Evolutionary conservation across 2,888 invertebrate species (phyloP).

Genomic region (Nemapogon koenigi): DNA sequence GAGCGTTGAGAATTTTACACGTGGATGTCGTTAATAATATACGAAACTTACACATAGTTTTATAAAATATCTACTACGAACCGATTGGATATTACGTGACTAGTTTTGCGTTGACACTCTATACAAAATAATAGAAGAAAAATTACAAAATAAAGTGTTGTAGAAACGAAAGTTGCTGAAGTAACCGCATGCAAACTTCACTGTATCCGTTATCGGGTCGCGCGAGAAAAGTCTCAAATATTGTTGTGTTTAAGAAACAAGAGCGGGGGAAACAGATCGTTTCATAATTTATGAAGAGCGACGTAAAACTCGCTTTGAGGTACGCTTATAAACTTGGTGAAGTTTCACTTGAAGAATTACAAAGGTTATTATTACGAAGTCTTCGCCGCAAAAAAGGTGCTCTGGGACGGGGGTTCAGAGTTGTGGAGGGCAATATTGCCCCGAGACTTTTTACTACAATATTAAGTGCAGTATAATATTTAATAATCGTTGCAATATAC

Average conservation of each 20-base stretch:
- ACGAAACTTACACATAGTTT: no score
- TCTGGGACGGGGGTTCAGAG: slow-evolving; percentile 21
- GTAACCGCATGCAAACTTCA: no score
- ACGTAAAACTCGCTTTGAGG: slow-evolving; percentile 28
- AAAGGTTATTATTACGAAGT: slow-evolving; percentile 40
- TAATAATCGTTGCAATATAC: no score
- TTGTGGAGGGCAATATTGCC: background rate
- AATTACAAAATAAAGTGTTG: no score
- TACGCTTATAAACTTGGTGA: slow-evolving; percentile 30
- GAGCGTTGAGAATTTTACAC: slow-evolving; percentile 5
- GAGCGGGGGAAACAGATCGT: slow-evolving; percentile 21
- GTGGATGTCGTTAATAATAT: no score
- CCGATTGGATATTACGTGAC: background rate
- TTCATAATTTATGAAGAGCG: slow-evolving; percentile 29
- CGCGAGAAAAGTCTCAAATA: no score
- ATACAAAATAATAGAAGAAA: background rate
- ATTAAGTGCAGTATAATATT: no score
- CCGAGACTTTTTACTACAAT: no score
- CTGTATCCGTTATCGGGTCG: no score
- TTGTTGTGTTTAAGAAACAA: slow-evolving; percentile 4
- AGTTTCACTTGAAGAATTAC: slow-evolving; percentile 38
- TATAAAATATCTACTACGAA: no score
- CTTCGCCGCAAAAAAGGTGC: slow-evolving; percentile 27
- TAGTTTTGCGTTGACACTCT: background rate
- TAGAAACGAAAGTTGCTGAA: no score